Percentiles rank a stretch among this genome's conserved stretches.
These are phyloP conservation scores for Marcusenius ussheri DNA, from an alignment of 2,113 vertebrate species.

Conservation along the genomic window DNA sequence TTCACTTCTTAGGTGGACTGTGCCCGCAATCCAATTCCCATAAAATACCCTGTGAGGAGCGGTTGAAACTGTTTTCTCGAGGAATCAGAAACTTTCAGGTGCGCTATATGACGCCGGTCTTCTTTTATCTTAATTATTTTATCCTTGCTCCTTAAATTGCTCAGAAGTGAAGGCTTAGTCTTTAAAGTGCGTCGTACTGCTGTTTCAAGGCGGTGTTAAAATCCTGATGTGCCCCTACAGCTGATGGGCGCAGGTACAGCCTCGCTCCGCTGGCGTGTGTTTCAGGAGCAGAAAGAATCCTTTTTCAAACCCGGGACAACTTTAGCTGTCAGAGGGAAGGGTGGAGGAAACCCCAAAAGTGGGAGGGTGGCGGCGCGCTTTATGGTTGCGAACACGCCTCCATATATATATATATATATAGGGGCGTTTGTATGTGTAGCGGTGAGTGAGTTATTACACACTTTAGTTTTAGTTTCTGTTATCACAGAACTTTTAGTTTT, in stretches of 20 bases:
- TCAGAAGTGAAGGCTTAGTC: not conserved
- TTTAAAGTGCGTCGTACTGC: not conserved
- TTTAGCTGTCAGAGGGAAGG: slow-evolving; percentile 46
- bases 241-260: slow-evolving; percentile 22
- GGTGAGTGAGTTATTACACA: not conserved
- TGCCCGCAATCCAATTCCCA: slow-evolving; percentile 13
- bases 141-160: not conserved
- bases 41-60: not conserved
- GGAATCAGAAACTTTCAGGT: not conserved
- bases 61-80: not conserved
- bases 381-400: not conserved
- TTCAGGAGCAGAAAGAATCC: slow-evolving; percentile 63
- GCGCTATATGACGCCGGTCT: slow-evolving; percentile 7
- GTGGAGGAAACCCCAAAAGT: slow-evolving; percentile 7
- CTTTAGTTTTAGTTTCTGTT: not conserved
- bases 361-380: slow-evolving; percentile 20
- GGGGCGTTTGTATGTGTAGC: not conserved
- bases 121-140: slow-evolving; percentile 10
- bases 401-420: not conserved
- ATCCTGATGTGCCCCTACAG: slow-evolving; percentile 38
- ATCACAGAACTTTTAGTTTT: not conserved
- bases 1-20: slow-evolving; percentile 3
- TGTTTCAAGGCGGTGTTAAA: slow-evolving; percentile 18
- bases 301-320: slow-evolving; percentile 54
- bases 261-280: slow-evolving; percentile 49